Evolutionary conservation across 2,797 vertebrate genomes (phyloP), one percentile per base, ranked within the genome.

Genomic region (Peromyscus eremicus): DNA sequence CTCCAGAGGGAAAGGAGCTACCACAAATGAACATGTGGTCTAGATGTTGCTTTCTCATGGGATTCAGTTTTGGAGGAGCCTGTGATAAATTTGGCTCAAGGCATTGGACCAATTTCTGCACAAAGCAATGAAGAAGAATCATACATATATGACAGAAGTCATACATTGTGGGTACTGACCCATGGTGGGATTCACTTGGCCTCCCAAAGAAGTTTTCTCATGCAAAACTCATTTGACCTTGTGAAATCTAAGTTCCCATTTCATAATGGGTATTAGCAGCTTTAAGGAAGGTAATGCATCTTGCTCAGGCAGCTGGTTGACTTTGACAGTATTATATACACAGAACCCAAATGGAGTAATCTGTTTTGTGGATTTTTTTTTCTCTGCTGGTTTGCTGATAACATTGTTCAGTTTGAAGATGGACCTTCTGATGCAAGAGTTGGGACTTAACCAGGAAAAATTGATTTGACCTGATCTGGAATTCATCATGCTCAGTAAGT

Each of bases 401-500:
- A 66, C 70, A 57, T 82, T 79, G 76, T 95, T 92, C 16, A 19
- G 10, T 62, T 62, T 81, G 77, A 97, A 68, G 87, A 92, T 77
- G 27, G 73, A 64, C 46, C n/a, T 70, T 88, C 81, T 89, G 88
- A 91, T 96, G 46, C 66, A 94, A 95, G 92, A 89, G 34, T 87
- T 97, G 79, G 84, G 92, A 81, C 82, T 80, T 84, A 34, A 79
- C 76, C 40, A 89, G 88, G 43, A 94, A 91, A 92, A 66, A 76
- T 34, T 75, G 71, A 71, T 89, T 86, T 93, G 93, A 82, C 66
- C 80, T 46, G 66, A 55, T 91, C 94, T 95, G 92, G 92, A 84
- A 95, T 95, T 96, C 80, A 62, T 96, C 86, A 94, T 43, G 32
- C n/a, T 92, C 89, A 91, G 34, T 79, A 77, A 89, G 29, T 90